These are phyloP conservation scores for Shargacucullia verbasci DNA, from an alignment of 2,888 invertebrate genomes.

Conservation along the genomic window DNA sequence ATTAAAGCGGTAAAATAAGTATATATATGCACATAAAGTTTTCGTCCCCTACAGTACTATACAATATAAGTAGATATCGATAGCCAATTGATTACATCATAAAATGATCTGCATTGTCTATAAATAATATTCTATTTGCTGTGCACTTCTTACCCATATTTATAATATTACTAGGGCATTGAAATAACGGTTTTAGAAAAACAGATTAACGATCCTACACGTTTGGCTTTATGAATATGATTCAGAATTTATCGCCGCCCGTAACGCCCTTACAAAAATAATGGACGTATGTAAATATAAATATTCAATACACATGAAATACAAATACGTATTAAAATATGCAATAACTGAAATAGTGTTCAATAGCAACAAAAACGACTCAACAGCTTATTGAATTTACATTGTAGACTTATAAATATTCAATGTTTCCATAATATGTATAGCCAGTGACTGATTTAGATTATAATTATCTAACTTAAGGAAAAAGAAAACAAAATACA, in stretches of 20 bases:
- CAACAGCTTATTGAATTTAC: no score
- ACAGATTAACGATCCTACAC: conserved; percentile 20
- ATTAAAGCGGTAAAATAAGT: no score
- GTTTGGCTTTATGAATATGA: conserved; percentile 45
- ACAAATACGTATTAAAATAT: conserved; percentile 5
- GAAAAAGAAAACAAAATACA: no score
- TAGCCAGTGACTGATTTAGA: not conserved
- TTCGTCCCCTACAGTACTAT: no score
- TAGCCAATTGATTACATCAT: no score
- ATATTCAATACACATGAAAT: conserved; percentile 1
- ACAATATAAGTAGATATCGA: no score
- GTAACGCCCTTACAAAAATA: conserved; percentile 37
- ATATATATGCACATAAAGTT: no score
- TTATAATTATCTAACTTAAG: not conserved
- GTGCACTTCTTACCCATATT: no score
- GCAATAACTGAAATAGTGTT: not conserved
- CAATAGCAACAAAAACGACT: no score
- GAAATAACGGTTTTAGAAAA: conserved; percentile 11
- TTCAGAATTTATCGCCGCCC: conserved; percentile 27
- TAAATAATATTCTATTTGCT: no score
- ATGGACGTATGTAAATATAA: conserved; percentile 1
- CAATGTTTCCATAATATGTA: not conserved
- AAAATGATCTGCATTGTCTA: no score
- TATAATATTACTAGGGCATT: conserved; percentile 1
- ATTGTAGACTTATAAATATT: no score